Evolutionary conservation across 2,888 invertebrate species (phyloP), one percentile per base, ranked within the genome.

Genomic region (Nephrotoma flavescens): DNA sequence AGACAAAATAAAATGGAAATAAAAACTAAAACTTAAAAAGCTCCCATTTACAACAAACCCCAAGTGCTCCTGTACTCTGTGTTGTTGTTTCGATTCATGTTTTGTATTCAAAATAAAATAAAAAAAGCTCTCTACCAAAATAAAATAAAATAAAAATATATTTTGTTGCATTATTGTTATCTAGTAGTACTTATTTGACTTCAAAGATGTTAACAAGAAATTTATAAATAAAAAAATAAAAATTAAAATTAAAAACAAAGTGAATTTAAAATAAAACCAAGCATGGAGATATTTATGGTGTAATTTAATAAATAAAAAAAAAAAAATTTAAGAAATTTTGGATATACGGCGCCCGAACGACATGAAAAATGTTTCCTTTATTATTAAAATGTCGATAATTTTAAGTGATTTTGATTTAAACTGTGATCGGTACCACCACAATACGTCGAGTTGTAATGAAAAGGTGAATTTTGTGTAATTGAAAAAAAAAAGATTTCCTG

Each of bases 151-250:
- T 52, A 52, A 52, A 71, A 71, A 71, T 71, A 71, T 71, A 71
- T 71, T 71, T 71, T 71, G 71, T 71, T 86, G 86, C 86, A 86
- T 86, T 86, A 47, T 86, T 86, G 86, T 45, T 47, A 71, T 71
- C 71, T 71, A 71, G 71, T 86, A 86, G 86, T 86, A 86, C 86
- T 86, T 86, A 86, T 86, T 86, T 86, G 86, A 86, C 86, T 86
- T 86, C 45, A 86, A 86, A 86, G 86, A 86, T 86, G 86, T 86
- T 86, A 86, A 86, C 86, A 86, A 86, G 84, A 84, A 42, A 84
- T 84, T 42, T 84, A 84, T 84, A 84, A 83, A 15, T 19, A 57
- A 12, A 15, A n/a, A 57, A 57, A 83, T 31, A 7, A 12, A 15
- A n/a, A 57, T 11, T 12, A 83, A 41, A 83, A 83, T 84, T n/a